phyloP scores from a whole-genome alignment of 2,888 invertebrate genomes.

The Galerucella nymphaeae region DNA sequence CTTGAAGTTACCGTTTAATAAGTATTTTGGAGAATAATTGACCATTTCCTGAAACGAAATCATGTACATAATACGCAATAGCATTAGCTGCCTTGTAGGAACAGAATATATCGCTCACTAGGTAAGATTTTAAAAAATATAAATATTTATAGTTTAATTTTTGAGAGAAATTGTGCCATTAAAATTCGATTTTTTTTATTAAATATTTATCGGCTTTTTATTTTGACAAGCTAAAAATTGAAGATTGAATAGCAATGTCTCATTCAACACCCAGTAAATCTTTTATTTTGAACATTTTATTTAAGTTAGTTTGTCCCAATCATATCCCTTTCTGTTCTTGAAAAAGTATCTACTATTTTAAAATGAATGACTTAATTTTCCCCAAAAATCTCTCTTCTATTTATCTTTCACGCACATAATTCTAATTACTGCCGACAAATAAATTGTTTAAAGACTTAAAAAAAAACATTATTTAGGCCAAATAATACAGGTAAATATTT shows the following conservation, averaged over 20 bases:
- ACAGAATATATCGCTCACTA: constrained; percentile 26
- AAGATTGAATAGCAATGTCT: no score
- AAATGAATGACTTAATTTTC: no score
- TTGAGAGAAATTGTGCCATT: constrained; percentile 28
- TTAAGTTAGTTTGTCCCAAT: no score
- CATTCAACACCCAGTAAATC: no score
- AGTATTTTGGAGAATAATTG: constrained; percentile 14
- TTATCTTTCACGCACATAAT: constrained; percentile 16
- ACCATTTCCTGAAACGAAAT: constrained; percentile 14
- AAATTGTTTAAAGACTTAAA: background rate
- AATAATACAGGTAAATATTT: background rate
- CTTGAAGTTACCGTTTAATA: background rate
- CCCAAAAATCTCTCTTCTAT: no score
- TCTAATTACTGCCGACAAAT: constrained; percentile 8
- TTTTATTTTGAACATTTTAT: no score
- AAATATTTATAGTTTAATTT: background rate
- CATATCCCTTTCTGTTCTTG: no score
- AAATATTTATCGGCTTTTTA: background rate
- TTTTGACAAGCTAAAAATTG: no score
- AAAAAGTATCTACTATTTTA: no score
- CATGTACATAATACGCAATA: constrained; percentile 26
- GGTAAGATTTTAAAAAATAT: constrained; percentile 16
- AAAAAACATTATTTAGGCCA: background rate
- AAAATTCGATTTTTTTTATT: background rate
- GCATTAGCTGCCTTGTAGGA: constrained; percentile 23